A percentile compares a stretch with the other conserved stretches of the same genome.
These are phyloP conservation scores for Actenoides hombroni DNA, from an alignment of 2,113 vertebrate genomes.

Conservation along the genomic window DNA sequence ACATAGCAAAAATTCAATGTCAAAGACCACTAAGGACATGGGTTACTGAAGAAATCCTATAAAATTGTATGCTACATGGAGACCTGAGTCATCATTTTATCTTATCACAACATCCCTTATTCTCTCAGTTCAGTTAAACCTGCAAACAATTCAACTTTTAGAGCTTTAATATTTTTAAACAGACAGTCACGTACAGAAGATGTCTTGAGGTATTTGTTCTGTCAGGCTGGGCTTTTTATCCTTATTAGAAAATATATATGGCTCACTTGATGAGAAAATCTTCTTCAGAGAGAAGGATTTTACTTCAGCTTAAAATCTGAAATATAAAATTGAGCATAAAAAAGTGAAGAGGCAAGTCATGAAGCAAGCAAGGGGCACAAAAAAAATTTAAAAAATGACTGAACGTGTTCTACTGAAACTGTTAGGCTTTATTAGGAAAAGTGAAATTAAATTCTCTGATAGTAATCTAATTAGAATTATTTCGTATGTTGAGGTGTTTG, in stretches of 20 bases:
- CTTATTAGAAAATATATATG: not conserved
- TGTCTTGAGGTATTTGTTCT: not conserved
- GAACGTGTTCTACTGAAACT: not conserved
- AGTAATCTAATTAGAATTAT: not conserved
- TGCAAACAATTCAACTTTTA: not conserved
- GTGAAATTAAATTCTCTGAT: not conserved
- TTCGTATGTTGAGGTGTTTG: not conserved
- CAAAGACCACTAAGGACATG: not conserved
- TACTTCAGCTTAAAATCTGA: not conserved
- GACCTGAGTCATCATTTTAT: not conserved
- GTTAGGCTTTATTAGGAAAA: not conserved
- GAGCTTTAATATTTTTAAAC: constrained; percentile 2
- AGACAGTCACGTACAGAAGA: not conserved
- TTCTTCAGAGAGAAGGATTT: not conserved
- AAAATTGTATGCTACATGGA: not conserved
- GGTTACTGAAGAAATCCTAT: not conserved
- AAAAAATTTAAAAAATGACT: not conserved
- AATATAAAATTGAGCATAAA: not conserved
- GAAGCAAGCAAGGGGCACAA: not conserved
- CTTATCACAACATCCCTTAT: not conserved
- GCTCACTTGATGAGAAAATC: not conserved
- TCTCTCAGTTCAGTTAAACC: not conserved
- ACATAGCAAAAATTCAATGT: not conserved
- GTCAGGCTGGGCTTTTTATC: not conserved
- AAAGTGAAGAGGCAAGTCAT: not conserved